A percentile compares a stretch with the other conserved stretches of the same genome.
Evolutionary conservation across 1,140 invertebrate species (phyloP).

Genomic region (Aplysia californica): DNA sequence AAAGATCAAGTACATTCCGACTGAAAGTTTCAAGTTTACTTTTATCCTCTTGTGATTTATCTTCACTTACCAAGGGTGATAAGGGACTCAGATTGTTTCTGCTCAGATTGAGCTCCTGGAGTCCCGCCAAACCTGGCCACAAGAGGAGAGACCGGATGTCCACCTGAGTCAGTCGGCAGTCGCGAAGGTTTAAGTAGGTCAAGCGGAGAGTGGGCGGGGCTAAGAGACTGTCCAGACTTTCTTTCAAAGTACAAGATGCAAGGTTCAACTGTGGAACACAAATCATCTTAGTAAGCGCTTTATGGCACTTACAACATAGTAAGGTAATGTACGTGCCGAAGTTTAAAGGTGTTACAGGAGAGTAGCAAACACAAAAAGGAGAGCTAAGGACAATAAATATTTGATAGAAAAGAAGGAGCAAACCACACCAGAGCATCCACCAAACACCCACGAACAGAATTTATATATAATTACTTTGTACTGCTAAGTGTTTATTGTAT

Average conservation of each 20-base stretch:
- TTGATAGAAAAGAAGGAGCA: too few relatives aligned
- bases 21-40: neutral
- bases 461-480: too few relatives aligned
- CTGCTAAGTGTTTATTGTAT: too few relatives aligned
- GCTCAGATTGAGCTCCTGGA: constrained; percentile 58
- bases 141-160: constrained; percentile 46
- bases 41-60: neutral
- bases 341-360: too few relatives aligned
- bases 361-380: too few relatives aligned
- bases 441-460: too few relatives aligned
- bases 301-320: too few relatives aligned
- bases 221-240: constrained; percentile 38
- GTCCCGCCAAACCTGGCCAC: constrained; percentile 38
- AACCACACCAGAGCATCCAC: too few relatives aligned
- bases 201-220: constrained; percentile 30
- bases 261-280: constrained; percentile 46
- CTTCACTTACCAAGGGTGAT: constrained; percentile 2
- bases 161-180: constrained; percentile 49
- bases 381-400: too few relatives aligned
- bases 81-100: constrained; percentile 49
- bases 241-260: constrained; percentile 50
- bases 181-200: constrained; percentile 50
- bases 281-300: too few relatives aligned
- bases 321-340: too few relatives aligned
- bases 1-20: too few relatives aligned